Evolutionary conservation across 1,140 invertebrate species (phyloP).

Genomic region (Aphaenogaster rudis): DNA sequence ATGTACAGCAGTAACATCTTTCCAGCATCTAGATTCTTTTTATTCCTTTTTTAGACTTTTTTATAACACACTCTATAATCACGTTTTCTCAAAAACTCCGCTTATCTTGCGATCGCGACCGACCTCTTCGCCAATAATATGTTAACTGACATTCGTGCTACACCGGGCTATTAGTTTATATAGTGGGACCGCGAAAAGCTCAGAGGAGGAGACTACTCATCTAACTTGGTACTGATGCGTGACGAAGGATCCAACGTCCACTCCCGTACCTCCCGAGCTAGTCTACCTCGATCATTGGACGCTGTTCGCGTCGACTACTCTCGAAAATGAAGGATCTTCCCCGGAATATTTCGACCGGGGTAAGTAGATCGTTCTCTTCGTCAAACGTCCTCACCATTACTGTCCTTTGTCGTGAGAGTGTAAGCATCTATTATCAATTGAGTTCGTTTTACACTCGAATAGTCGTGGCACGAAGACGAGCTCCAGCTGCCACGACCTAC

Average conservation of each 20-base stretch:
- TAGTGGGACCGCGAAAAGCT: constrained; percentile 76
- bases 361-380: constrained; percentile 52
- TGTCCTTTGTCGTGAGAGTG: constrained; percentile 31
- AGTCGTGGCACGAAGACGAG: not conserved
- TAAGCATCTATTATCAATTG: constrained; percentile 53
- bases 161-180: constrained; percentile 82
- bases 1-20: constrained; percentile 62
- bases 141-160: constrained; percentile 75
- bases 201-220: constrained; percentile 79
- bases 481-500: not conserved
- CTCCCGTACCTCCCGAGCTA: constrained; percentile 62
- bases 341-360: constrained; percentile 54
- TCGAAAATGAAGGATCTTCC: constrained; percentile 31
- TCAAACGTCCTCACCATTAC: not conserved
- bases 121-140: constrained; percentile 58
- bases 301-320: constrained; percentile 12
- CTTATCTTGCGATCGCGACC: constrained; percentile 43
- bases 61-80: not conserved
- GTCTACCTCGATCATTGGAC: constrained; percentile 72
- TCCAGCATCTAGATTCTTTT: constrained; percentile 23
- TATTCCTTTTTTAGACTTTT: not conserved
- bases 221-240: constrained; percentile 83
- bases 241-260: constrained; percentile 79
- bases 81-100: constrained; percentile 13
- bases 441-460: constrained; percentile 71